These are phyloP conservation scores for Ceyx margarethae DNA, from an alignment of 2,113 vertebrate genomes.

Conservation along the genomic window DNA sequence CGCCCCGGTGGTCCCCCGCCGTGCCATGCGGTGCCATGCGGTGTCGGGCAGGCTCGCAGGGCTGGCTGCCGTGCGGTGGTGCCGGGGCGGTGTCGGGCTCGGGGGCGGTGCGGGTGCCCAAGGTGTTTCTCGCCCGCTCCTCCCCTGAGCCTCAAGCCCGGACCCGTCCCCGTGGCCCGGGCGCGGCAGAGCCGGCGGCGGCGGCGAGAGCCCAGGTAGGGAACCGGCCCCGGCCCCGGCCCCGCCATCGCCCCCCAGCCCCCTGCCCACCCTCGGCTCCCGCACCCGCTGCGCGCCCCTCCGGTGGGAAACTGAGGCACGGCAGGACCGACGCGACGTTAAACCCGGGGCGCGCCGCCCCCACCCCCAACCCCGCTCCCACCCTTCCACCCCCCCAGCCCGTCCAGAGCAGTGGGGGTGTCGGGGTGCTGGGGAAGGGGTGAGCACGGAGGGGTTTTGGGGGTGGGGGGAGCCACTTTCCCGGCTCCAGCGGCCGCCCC, in stretches of 20 bases:
- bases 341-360: too few species aligned
- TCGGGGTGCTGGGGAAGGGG: background rate
- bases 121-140: conserved; percentile 18
- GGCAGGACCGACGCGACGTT: too few species aligned
- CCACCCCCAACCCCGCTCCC: background rate
- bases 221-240: background rate
- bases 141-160: conserved; percentile 20
- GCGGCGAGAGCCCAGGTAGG: conserved; percentile 20
- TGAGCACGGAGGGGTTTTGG: too few species aligned
- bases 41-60: background rate
- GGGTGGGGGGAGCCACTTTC: background rate
- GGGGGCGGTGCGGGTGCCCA: background rate
- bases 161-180: background rate
- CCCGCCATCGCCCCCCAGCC: background rate
- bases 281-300: background rate
- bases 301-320: too few species aligned
- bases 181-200: background rate
- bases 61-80: too few species aligned
- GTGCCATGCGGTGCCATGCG: background rate
- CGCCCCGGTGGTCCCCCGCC: too few species aligned
- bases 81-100: background rate
- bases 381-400: too few species aligned
- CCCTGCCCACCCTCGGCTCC: background rate
- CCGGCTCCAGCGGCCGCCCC: background rate
- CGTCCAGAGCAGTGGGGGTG: background rate